Base-by-base conservation (phyloP, 2,888 invertebrate species). In the Sthenelais limicola region DNA sequence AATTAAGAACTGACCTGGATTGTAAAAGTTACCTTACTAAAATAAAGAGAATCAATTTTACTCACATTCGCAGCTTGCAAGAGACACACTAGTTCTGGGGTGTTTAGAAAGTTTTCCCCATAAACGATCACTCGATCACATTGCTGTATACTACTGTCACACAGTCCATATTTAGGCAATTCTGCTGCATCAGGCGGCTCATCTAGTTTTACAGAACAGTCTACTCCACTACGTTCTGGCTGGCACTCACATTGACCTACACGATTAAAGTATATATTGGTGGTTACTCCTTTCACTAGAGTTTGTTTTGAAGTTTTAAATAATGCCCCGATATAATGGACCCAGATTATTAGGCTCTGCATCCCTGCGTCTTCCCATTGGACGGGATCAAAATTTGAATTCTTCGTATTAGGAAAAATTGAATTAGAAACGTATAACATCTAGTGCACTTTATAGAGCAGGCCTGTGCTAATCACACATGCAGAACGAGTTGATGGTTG, bases 51-150 rank as follows among this genome's bases (percentile, higher is more conserved):
- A n/a, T n/a, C n/a, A n/a, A n/a, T n/a, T n/a, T n/a, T 21, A 43
- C 43, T 43, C 12, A 43, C 43, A 21, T 47, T 21, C 43, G n/a
- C 49, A 32, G 18, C 21, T 32, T 47, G 43, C 9, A 74, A 32
- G 24, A 52, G 68, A 32, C 79, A 79, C 26, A 71, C 73, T 1
- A 79, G 74, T 15, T 56, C 71, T 38, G 26, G 49, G 12, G 68
- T 56, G 56, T 74, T 58, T 18, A 77, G 49, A 72, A 79, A 79
- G 71, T 76, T 67, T 12, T 58, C 54, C 24, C 79, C 79, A 30
- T 77, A 79, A n/a, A 79, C 76, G 24, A 76, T 73, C 26, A 77
- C 73, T 21, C 49, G 33, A n/a, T 28, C 35, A 56, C 79, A 79
- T 32, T 73, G 68, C 74, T 66, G 78, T 33, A 67, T 49, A 3